Conservation (phyloP, 2,888 invertebrate genomes). For the Heteromyza rotundicornis region DNA sequence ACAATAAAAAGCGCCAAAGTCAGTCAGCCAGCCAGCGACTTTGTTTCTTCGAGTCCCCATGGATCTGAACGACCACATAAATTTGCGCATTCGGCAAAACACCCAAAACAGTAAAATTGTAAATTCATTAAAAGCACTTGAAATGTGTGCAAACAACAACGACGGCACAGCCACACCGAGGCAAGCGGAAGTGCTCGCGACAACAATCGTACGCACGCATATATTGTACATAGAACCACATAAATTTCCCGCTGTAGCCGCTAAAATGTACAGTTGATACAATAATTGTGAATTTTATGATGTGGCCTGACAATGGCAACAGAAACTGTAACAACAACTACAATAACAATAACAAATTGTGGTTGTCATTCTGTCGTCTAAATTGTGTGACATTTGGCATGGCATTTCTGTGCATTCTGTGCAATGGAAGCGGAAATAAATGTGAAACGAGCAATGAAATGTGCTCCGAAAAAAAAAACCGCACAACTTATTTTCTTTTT, state of each 20-base stretch:
- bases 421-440: too few species aligned
- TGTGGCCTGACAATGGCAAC: neutral
- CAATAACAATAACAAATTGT: neutral
- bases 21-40: neutral
- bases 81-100: too few species aligned
- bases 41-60: neutral
- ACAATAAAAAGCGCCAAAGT: neutral
- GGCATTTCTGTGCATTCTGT: too few species aligned
- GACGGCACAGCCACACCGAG: too few species aligned
- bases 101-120: neutral
- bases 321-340: neutral
- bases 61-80: neutral
- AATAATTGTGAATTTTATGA: constrained; percentile 5
- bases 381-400: too few species aligned
- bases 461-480: too few species aligned
- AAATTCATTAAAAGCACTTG: neutral
- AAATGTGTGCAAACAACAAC: neutral
- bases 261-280: too few species aligned
- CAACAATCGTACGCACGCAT: neutral
- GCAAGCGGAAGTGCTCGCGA: neutral
- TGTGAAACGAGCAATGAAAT: too few species aligned
- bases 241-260: neutral
- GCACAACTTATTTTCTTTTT: too few species aligned
- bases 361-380: too few species aligned
- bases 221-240: neutral